Evolutionary conservation across 2,888 invertebrate genomes (phyloP).

Genomic region (Dolichopus griseipennis): DNA sequence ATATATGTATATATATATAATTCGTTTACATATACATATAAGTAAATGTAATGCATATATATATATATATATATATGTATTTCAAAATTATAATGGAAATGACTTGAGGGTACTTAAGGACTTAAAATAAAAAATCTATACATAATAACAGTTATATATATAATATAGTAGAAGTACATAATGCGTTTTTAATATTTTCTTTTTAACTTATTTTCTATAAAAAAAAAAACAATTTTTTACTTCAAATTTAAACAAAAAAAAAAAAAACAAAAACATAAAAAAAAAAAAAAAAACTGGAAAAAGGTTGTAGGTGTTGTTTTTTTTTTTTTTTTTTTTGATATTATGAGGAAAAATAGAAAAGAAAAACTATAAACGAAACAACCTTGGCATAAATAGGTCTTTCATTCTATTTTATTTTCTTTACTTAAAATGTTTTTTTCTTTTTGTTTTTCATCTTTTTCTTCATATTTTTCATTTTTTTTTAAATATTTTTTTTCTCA

Average conservation of each 20-base stretch:
- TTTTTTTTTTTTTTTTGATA: background rate
- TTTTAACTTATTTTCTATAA: background rate
- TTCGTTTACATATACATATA: too few species aligned
- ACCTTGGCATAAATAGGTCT: constrained; percentile 1
- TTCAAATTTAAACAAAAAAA: too few species aligned
- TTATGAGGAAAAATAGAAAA: background rate
- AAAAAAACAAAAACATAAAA: too few species aligned
- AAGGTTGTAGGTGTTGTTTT: background rate
- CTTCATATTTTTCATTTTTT: too few species aligned
- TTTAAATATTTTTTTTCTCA: too few species aligned
- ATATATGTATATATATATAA: too few species aligned
- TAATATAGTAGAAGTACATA: background rate
- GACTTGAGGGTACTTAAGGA: background rate
- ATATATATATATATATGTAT: background rate
- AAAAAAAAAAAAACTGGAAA: background rate
- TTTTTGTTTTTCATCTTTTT: too few species aligned
- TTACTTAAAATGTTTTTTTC: background rate
- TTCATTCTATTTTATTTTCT: background rate
- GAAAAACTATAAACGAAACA: background rate
- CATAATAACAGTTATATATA: too few species aligned
- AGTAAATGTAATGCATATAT: too few species aligned
- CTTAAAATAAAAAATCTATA: background rate
- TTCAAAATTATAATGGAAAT: background rate
- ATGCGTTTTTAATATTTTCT: background rate
- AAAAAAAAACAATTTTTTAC: too few species aligned